Evolutionary conservation across 2,888 invertebrate genomes (phyloP).

Genomic region (Lepetodrilus schrolli): DNA sequence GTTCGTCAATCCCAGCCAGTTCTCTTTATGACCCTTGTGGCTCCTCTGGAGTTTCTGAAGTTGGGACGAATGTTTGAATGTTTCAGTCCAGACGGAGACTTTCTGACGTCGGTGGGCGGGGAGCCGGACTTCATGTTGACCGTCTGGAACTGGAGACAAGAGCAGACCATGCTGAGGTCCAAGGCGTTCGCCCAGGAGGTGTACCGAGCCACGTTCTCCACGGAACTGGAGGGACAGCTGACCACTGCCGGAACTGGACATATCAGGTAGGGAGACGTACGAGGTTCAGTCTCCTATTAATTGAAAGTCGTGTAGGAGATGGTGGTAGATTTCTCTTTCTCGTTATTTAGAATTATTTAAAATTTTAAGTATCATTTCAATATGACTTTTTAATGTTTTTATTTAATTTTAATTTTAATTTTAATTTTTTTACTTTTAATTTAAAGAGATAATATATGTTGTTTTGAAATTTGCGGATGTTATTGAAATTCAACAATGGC

Average conservation of each 20-base stretch:
- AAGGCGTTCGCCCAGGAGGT: slow-evolving; percentile 90
- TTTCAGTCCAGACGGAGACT: slow-evolving; percentile 85
- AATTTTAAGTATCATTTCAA: not conserved
- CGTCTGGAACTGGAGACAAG: slow-evolving; percentile 90
- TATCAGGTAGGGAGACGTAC: slow-evolving; percentile 67
- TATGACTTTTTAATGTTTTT: not conserved
- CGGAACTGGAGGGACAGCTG: slow-evolving; percentile 85
- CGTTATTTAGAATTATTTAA: not conserved
- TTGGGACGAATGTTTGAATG: not conserved
- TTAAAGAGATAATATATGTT: no score
- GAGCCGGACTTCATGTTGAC: slow-evolving; percentile 91
- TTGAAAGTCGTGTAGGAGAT: not conserved
- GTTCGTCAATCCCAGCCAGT: no score
- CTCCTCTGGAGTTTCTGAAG: no score
- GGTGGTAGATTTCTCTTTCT: not conserved
- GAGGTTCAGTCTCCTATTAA: no score
- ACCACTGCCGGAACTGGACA: slow-evolving; percentile 83
- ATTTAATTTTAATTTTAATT: no score
- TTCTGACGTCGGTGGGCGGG: slow-evolving; percentile 88
- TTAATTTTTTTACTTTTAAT: no score
- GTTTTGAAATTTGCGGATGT: no score
- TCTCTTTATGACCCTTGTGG: not conserved
- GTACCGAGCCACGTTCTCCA: slow-evolving; percentile 86
- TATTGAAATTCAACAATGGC: no score
- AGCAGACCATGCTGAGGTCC: slow-evolving; percentile 84